Evolutionary conservation across 1,140 invertebrate species (phyloP), one percentile per base, ranked within the genome.

Genomic region (Megalopta genalis): DNA sequence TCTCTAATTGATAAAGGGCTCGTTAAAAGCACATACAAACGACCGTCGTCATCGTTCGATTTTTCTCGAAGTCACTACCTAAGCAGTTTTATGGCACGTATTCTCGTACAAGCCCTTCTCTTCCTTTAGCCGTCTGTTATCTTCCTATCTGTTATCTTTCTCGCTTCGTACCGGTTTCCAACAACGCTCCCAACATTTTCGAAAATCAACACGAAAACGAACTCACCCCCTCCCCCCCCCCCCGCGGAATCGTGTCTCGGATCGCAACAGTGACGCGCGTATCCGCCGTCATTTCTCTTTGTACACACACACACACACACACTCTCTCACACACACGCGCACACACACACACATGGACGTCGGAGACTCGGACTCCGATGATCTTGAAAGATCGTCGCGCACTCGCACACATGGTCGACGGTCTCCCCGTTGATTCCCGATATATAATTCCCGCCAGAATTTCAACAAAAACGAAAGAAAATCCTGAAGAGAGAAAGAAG

Each of bases 1-100:
- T 25, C 39, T 78, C 80, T 78, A 77, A 74, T 72, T 59, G 83
- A 80, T 74, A 71, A 82, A 64, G 78, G 82, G 81, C 85, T 87
- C 82, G 82, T 77, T 86, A 79, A 82, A 84, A 86, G 81, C 78
- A 86, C 73, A 78, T 84, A 86, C 67, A 86, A 86, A 87, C 77
- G 82, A 84, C 49, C 60, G 59, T 86, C 65, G 84, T 68, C 59
- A 76, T 86, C 80, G 86, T 82, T 79, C 70, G 73, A 84, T 86
- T 84, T 70, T 21, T 46, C 10, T 46, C 70, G 65, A 81, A 79
- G 54, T 87, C 81, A 73, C 77, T 87, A 87, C 63, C 86, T 85
- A 86, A 88, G 77, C 83, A 83, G 75, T 88, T 88, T 84, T 86
- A 88, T 88, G 87, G 87, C 87, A 88, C 87, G 86, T 88, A 87